Percentiles rank a stretch among this genome's conserved stretches.
phyloP scores from a whole-genome alignment of 2,888 invertebrate species.

The Caprella mutica region DNA sequence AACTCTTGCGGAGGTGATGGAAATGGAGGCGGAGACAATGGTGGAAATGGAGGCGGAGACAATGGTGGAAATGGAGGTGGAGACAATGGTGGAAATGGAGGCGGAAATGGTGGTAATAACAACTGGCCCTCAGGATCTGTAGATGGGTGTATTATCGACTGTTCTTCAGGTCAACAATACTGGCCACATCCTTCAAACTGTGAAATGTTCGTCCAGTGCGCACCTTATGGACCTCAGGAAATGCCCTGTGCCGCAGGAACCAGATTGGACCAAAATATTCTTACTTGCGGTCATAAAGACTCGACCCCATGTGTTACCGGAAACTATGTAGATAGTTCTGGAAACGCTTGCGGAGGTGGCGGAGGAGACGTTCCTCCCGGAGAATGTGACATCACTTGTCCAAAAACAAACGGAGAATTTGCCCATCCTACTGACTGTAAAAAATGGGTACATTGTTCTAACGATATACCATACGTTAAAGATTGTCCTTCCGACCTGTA shows the following conservation, averaged over 20 bases:
- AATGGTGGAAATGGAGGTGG: not conserved
- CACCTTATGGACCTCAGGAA: not conserved
- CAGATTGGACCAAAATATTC: conserved; percentile 4
- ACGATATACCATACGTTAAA: conserved; percentile 16
- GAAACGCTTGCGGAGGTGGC: conserved; percentile 8
- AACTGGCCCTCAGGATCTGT: not conserved
- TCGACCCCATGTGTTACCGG: conserved; percentile 15
- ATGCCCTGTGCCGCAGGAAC: conserved; percentile 12
- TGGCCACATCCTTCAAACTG: conserved; percentile 29
- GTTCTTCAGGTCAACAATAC: conserved; percentile 9
- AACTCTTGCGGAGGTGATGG: conserved; percentile 3
- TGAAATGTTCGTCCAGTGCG: conserved; percentile 1
- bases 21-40: not conserved
- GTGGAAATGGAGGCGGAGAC: not conserved
- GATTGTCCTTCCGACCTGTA: conserved; percentile 29
- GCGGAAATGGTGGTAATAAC: not conserved
- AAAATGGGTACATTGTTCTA: conserved; percentile 22
- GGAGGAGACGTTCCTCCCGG: not conserved
- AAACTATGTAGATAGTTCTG: conserved; percentile 10
- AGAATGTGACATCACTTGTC: conserved; percentile 11
- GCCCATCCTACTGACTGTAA: conserved; percentile 29
- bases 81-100: not conserved
- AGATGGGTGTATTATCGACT: not conserved
- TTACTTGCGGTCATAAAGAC: not conserved
- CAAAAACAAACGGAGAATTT: conserved; percentile 19